Percentiles rank a stretch among this genome's conserved stretches.
These are phyloP conservation scores for Pyralis farinalis DNA, from an alignment of 2,888 invertebrate species.

Conservation along the genomic window DNA sequence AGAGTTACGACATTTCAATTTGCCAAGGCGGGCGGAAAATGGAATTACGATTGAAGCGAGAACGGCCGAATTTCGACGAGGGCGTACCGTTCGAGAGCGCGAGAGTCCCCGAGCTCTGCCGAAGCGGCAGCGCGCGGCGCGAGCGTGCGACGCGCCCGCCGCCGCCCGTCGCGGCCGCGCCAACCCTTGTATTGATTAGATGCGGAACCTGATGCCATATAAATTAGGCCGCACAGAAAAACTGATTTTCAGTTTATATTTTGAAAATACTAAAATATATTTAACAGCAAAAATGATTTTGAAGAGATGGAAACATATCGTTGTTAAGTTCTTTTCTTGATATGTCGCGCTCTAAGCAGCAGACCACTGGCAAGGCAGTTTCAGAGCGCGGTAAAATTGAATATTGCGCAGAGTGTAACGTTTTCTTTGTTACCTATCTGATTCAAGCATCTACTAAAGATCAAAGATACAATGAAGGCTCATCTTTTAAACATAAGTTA, in stretches of 20 bases:
- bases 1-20: conserved; percentile 83
- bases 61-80: conserved; percentile 56
- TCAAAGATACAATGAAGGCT: too few species aligned
- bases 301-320: too few species aligned
- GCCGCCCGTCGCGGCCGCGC: conserved; percentile 71
- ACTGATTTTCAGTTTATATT: conserved; percentile 41
- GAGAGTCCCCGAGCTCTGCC: conserved; percentile 37
- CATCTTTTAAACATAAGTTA: too few species aligned
- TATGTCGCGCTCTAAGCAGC: too few species aligned
- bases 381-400: too few species aligned
- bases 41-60: conserved; percentile 81
- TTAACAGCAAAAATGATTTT: too few species aligned
- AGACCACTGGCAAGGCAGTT: too few species aligned
- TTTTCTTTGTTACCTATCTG: too few species aligned
- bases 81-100: conserved; percentile 32
- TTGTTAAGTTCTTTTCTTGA: too few species aligned
- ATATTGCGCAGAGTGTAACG: too few species aligned
- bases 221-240: conserved; percentile 79
- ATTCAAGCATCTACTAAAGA: too few species aligned
- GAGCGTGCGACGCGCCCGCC: conserved; percentile 58
- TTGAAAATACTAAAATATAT: neutral
- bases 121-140: conserved; percentile 48
- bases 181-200: conserved; percentile 78
- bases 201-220: conserved; percentile 79
- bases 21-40: conserved; percentile 82